Evolutionary conservation across 1,140 invertebrate species (phyloP).

Genomic region (Pissodes strobi): DNA sequence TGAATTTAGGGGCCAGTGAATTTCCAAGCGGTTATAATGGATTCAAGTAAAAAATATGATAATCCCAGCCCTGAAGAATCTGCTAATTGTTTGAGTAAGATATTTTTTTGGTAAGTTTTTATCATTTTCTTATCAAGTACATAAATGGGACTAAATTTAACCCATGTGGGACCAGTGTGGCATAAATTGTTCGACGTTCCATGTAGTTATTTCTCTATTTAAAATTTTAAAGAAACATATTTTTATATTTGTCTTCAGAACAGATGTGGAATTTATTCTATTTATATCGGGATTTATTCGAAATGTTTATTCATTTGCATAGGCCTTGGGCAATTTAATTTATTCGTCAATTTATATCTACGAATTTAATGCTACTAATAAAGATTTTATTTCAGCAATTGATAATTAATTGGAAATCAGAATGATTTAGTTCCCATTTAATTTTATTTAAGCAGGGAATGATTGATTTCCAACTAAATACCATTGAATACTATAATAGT

Average conservation of each 20-base stretch:
- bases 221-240: not conserved
- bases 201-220: not conserved
- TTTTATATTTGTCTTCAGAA: not conserved
- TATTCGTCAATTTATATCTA: too few species aligned
- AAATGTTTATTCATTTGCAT: not conserved
- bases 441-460: not conserved
- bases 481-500: too few species aligned
- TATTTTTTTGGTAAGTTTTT: slow-evolving; percentile 57
- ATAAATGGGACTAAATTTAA: not conserved
- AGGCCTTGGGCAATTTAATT: too few species aligned
- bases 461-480: too few species aligned
- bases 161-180: too few species aligned
- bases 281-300: not conserved
- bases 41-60: slow-evolving; percentile 53
- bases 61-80: slow-evolving; percentile 55
- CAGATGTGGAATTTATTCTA: not conserved
- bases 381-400: not conserved
- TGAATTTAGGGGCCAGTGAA: too few species aligned
- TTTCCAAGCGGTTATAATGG: slow-evolving; percentile 32
- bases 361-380: not conserved
- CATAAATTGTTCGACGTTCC: not conserved
- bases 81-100: slow-evolving; percentile 54
- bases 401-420: not conserved
- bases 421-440: not conserved
- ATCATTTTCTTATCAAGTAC: not conserved